Evolutionary conservation across 2,797 vertebrate genomes (phyloP), one percentile per base, ranked within the genome.

Genomic region (Miichthys miiuy): DNA sequence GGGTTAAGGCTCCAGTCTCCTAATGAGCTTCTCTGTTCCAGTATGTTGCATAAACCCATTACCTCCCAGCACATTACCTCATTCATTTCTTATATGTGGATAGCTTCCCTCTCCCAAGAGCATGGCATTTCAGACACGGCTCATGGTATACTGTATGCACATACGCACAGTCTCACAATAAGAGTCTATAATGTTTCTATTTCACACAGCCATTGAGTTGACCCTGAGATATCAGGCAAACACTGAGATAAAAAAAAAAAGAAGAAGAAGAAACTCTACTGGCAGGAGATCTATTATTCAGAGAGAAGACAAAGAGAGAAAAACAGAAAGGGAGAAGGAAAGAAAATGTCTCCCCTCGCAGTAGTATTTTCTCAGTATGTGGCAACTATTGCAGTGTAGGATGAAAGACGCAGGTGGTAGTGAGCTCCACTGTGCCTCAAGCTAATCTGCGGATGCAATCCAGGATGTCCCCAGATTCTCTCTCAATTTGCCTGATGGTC

Each of bases 1-100:
- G 96, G 95, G 96, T 96, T 97, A 95, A 95, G 93, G 79, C 92
- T 91, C 84, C 91, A 82, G 92, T 94, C 94, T 42, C 90, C 90
- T 93, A 95, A 95, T 89, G 91, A 95, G 92, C 94, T 94, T 94
- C 94, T 94, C 96, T 95, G 94, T 95, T 95, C 94, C 91, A 90
- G 92, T 91, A 84, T 93, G 95, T 95, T 96, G 96, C 95, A 94
- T 95, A 95, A 96, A 96, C 89, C 96, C 96, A 97, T 97, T 97
- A 96, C 95, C 96, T 96, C 95, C 94, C 90, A 91, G 94, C 95
- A 95, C 96, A 96, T 96, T 96, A 96, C 95, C 96, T 96, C 96
- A 96, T 96, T 95, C 95, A 95, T 96, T 96, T 96, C 96, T 96
- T 96, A 95, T 94, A 95, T 95, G 95, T 92, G 96, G 96, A 96